These are phyloP conservation scores for Netelia melanura DNA, from an alignment of 2,888 invertebrate species.

Conservation along the genomic window DNA sequence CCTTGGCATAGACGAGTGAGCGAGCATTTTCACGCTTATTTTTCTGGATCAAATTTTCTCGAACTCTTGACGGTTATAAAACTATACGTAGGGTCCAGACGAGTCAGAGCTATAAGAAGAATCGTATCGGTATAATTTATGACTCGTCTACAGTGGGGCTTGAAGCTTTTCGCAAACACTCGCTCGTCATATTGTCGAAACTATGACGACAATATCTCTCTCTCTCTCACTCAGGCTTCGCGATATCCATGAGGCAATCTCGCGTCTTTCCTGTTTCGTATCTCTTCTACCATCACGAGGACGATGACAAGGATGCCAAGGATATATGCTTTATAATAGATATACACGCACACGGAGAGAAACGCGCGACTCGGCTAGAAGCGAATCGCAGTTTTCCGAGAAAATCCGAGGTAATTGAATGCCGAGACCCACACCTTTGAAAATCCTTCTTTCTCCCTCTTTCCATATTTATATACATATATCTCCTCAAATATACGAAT, in stretches of 20 bases:
- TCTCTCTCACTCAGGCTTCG: neutral
- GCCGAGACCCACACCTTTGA: constrained; percentile 71
- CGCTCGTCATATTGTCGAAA: constrained; percentile 79
- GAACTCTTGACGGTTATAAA: constrained; percentile 3
- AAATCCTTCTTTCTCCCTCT: constrained; percentile 68
- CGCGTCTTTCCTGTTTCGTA: constrained; percentile 55
- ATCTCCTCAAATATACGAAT: constrained; percentile 57
- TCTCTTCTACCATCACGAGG: constrained; percentile 49
- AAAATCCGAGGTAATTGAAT: constrained; percentile 84
- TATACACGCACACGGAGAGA: constrained; percentile 1
- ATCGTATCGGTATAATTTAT: neutral
- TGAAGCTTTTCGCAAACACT: constrained; percentile 56
- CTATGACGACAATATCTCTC: constrained; percentile 70
- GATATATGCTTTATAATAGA: constrained; percentile 51
- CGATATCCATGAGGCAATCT: constrained; percentile 78
- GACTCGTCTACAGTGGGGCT: neutral
- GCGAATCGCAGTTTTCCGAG: constrained; percentile 82
- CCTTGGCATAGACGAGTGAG: constrained; percentile 46
- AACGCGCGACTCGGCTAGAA: constrained; percentile 64
- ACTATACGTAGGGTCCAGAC: neutral
- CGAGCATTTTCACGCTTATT: constrained; percentile 68
- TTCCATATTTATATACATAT: constrained; percentile 68
- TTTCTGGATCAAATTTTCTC: constrained; percentile 54
- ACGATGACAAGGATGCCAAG: constrained; percentile 68
- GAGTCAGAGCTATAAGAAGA: neutral